phyloP scores from a whole-genome alignment of 2,113 vertebrate species.

The Sarotherodon lohbergeri region DNA sequence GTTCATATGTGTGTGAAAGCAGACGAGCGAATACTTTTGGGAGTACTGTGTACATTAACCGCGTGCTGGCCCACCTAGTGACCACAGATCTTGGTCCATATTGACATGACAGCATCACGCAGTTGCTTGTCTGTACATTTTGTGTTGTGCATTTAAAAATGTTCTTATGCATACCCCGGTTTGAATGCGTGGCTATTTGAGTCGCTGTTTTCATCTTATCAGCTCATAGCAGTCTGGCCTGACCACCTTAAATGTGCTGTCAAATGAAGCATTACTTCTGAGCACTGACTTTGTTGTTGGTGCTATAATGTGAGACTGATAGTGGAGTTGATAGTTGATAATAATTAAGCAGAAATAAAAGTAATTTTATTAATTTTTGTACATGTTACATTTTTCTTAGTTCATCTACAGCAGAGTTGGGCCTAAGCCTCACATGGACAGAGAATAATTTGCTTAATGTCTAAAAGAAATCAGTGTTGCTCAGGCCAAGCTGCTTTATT shows the following conservation, averaged over 20 bases:
- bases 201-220: not conserved
- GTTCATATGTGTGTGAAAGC: not conserved
- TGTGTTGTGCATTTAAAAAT: not conserved
- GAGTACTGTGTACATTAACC: not conserved
- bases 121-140: not conserved
- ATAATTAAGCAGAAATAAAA: not conserved
- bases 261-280: not conserved
- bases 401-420: not conserved
- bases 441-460: not conserved
- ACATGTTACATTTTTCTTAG: not conserved
- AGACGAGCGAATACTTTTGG: not conserved
- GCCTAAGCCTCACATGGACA: not conserved
- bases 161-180: fast-evolving
- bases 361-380: not conserved
- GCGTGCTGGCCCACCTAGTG: not conserved
- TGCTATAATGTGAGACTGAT: not conserved
- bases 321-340: not conserved
- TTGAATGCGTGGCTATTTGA: not conserved
- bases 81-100: not conserved
- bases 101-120: not conserved
- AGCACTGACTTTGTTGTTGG: not conserved
- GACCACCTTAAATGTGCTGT: not conserved
- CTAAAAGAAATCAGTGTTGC: not conserved
- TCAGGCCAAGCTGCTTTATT: slow-evolving; percentile 10
- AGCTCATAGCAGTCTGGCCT: not conserved